A percentile compares a stretch with the other conserved stretches of the same genome.
phyloP scores from a whole-genome alignment of 2,113 vertebrate genomes.

The Alethe diademata region DNA sequence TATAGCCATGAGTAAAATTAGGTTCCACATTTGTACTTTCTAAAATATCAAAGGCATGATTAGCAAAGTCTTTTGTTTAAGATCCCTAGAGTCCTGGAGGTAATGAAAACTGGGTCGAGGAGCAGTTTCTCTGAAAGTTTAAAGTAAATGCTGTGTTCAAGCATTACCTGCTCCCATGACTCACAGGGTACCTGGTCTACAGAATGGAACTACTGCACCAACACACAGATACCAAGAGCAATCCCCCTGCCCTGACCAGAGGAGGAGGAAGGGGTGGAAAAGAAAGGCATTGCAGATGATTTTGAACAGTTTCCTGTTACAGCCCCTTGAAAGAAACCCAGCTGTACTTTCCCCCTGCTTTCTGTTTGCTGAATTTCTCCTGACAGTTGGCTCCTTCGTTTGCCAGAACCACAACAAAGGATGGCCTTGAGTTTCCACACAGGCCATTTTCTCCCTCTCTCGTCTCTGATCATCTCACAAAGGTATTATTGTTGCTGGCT shows the following conservation, averaged over 20 bases:
- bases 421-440: constrained; percentile 72
- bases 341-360: constrained; percentile 61
- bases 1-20: constrained; percentile 50
- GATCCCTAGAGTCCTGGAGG: constrained; percentile 58
- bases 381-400: constrained; percentile 72
- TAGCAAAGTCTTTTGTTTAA: constrained; percentile 60
- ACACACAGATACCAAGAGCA: neutral
- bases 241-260: neutral
- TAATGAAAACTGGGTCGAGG: constrained; percentile 5
- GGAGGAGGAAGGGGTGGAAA: neutral
- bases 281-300: constrained; percentile 42
- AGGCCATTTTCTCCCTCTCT: constrained; percentile 60
- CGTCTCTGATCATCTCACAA: constrained; percentile 75
- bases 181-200: neutral
- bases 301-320: constrained; percentile 57
- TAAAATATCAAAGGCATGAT: constrained; percentile 74
- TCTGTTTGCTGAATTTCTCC: constrained; percentile 72
- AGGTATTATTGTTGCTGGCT: constrained; percentile 76
- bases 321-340: constrained; percentile 55
- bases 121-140: constrained; percentile 16
- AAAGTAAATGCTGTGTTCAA: neutral
- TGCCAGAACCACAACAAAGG: constrained; percentile 81
- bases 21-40: constrained; percentile 64
- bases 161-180: neutral
- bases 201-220: neutral